These are phyloP conservation scores for Rotaria sp. DNA, from an alignment of 2,888 invertebrate genomes.

Conservation along the genomic window DNA sequence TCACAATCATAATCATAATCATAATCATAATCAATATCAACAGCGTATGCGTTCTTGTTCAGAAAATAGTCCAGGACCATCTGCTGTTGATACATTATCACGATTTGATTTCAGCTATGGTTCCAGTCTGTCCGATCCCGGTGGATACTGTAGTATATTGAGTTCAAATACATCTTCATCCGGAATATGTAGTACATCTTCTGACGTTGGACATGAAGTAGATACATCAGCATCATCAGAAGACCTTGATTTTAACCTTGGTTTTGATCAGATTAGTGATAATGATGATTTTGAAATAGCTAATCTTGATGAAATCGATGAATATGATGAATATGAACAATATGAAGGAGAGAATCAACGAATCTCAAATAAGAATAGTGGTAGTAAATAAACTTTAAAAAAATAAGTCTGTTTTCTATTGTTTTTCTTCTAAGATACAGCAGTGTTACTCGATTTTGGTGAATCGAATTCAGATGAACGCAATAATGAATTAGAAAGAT, in stretches of 20 bases:
- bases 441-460: neutral
- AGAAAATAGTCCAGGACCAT: neutral
- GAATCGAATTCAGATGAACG: neutral
- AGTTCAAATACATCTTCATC: constrained; percentile 3
- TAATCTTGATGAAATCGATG: neutral
- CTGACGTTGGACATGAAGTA: neutral
- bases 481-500: neutral
- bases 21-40: neutral
- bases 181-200: neutral
- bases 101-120: neutral
- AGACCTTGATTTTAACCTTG: neutral
- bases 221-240: neutral
- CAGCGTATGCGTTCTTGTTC: neutral
- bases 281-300: neutral
- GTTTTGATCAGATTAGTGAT: neutral
- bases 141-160: neutral
- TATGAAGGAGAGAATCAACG: neutral
- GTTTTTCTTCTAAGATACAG: neutral
- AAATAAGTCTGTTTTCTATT: too few species aligned
- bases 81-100: neutral
- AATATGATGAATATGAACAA: neutral
- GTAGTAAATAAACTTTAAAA: too few species aligned
- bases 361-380: neutral
- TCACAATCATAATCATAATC: neutral
- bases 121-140: neutral